Conservation (phyloP, 2,888 invertebrate species). For the Phorcus lineatus region DNA sequence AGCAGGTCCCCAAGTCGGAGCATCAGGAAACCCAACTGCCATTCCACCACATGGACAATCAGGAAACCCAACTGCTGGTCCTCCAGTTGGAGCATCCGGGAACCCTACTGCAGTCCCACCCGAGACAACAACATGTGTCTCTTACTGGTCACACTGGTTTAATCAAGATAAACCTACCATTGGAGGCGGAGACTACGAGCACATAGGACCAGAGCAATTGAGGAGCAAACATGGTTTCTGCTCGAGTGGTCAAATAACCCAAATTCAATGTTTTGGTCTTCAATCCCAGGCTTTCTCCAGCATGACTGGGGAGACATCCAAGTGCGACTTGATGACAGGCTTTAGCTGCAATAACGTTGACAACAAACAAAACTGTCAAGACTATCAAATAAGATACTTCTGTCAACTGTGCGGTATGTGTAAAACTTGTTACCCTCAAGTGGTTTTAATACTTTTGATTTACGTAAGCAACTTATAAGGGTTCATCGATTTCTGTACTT, state of each 20-base stretch:
- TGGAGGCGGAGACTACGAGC: conserved; percentile 61
- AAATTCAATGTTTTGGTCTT: conserved; percentile 61
- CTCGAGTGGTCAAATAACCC: conserved; percentile 56
- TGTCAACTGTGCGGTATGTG: conserved; percentile 46
- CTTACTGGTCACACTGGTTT: conserved; percentile 61
- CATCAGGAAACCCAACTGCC: not conserved
- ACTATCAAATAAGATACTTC: conserved; percentile 66
- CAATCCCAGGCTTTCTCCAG: not conserved
- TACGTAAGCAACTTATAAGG: too few species aligned
- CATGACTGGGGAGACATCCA: conserved; percentile 46
- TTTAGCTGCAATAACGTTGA: conserved; percentile 79
- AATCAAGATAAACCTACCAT: conserved; percentile 56
- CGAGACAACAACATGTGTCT: not conserved
- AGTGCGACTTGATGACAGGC: conserved; percentile 80
- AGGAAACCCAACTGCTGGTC: not conserved
- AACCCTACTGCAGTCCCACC: not conserved
- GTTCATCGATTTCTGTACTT: too few species aligned
- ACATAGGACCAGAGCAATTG: conserved; percentile 19
- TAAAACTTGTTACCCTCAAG: too few species aligned
- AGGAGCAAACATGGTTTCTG: conserved; percentile 47
- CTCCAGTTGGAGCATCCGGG: not conserved
- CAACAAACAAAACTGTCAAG: conserved; percentile 56
- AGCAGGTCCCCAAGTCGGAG: not conserved
- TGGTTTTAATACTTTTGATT: too few species aligned
- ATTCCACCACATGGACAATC: not conserved